Base-by-base conservation (phyloP, 2,888 invertebrate species). In the Ernsta delagoae region DNA sequence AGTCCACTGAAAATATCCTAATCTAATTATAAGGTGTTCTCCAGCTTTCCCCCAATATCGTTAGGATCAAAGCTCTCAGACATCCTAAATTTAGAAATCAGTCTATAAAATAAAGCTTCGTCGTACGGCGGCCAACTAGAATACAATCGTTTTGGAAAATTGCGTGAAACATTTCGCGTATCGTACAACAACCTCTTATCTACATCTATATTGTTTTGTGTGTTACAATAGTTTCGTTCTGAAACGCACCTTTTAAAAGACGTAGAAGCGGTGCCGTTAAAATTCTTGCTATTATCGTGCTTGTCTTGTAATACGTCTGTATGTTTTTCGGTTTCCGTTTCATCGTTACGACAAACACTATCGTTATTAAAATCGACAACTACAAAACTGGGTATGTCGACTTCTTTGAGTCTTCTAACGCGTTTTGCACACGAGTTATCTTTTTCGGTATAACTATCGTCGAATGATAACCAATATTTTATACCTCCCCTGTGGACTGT, bases 401-500 rank as follows among this genome's bases (percentile, higher is more conserved):
- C 72, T 67, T 82, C 4, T 50, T 63, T 31, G 59, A 68, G 59
- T 70, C 77, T 68, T 39, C 59, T 61, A 3, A 48, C 50, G 4
- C 67, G 77, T 66, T 70, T 75, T 0, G 79, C 77, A 3, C 12
- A 45, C 4, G 73, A 70, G n/a, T 83, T 76, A 1, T 65, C 78
- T 36, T 8, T 31, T 2, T 69, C 69, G 0, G 59, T 63, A 12
- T 69, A 69, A 16, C 63, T 82, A 11, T 91, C 89, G 54, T 93
- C 91, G 65, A 93, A 93, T 0, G 92, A 93, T 0, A 93, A 45
- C 93, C 93, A 93, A 57, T 90, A 93, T 73, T 92, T 93, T 0
- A 92, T 78, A 0, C 93, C 93, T 0, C 93, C 92, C 0, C 78
- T 82, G 50, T 90, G 85, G 59, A 82, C 85, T 0, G 83, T 90